Base-by-base conservation (phyloP, 1,140 invertebrate genomes). In the Ditylenchus dipsaci region DNA sequence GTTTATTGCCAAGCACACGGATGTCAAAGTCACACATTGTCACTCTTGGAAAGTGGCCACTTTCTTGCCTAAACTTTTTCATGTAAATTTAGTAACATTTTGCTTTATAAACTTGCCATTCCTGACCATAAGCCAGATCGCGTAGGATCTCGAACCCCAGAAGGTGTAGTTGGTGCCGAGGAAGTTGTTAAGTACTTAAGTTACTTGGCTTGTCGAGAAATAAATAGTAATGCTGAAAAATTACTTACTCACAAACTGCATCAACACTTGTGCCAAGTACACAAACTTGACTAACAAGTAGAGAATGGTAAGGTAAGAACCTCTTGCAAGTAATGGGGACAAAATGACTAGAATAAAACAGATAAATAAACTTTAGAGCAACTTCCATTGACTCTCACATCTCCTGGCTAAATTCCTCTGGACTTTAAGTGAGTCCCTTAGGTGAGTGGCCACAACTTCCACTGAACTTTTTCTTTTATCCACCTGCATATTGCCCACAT, bases 91-190 rank as follows among this genome's bases (percentile, higher is more conserved):
- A n/a, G 19, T 13, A 15, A 65, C 19, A 65, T 66, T 23, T 57
- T 56, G 43, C 43, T 45, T n/a, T n/a, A 45, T 45, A 45, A 38
- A 82, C 67, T 29, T 79, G 78, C 84, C 85, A 87, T 70, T 84
- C 81, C 1, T 74, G 61, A 30, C 85, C 84, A 30, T 73, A 69
- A 0, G 82, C 77, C 23, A 87, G 67, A 68, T 85, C 84, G 27
- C 78, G 67, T 0, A 87, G 64, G n/a, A 87, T 85, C 72, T 86
- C 84, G n/a, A 86, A 77, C 86, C 86, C 74, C 84, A 86, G 67
- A 86, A 78, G 47, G 84, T 82, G 73, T 84, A 86, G 58, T 84
- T 84, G 58, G 82, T 82, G 38, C 84, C 84, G 56, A 87, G 82
- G 78, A 86, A 87, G 19, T 75, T 77, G 70, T 86, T 85, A 42